phyloP scores from a whole-genome alignment of 2,888 invertebrate species.

The Spisula subtruncata region DNA sequence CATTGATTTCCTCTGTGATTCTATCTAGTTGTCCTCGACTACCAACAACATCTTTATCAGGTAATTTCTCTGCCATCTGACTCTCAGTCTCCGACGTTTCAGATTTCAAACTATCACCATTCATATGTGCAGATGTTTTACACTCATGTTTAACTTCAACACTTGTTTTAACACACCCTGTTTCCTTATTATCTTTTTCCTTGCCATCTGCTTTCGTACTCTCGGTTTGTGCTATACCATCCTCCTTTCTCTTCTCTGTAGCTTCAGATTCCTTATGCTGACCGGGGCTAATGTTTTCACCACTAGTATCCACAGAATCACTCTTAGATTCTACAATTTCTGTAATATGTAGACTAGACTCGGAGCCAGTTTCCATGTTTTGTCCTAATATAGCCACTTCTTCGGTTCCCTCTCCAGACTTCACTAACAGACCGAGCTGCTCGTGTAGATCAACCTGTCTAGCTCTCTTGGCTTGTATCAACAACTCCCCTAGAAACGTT shows the following conservation, averaged over 20 bases:
- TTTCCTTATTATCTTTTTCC: too few relatives aligned
- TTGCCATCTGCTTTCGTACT: neutral
- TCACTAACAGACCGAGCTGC: constrained; percentile 59
- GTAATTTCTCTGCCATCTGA: neutral
- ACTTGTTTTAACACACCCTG: neutral
- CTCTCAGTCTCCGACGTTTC: neutral
- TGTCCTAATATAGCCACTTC: constrained; percentile 55
- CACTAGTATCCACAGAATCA: neutral
- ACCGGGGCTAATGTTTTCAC: neutral
- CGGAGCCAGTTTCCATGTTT: neutral
- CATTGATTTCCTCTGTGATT: constrained; percentile 37
- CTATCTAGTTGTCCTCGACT: constrained; percentile 10
- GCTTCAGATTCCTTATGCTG: neutral
- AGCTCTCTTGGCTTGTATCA: constrained; percentile 53
- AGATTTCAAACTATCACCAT: constrained; percentile 7
- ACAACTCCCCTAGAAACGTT: constrained; percentile 43
- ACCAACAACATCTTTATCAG: neutral
- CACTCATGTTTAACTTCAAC: neutral
- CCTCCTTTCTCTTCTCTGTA: neutral
- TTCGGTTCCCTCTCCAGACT: constrained; percentile 62
- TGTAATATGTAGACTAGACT: neutral
- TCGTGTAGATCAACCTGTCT: constrained; percentile 55
- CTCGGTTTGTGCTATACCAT: neutral
- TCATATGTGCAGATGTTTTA: neutral
- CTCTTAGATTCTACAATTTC: neutral